These are phyloP conservation scores for Cyprinodon tularosa DNA, from an alignment of 2,113 vertebrate species.

Conservation along the genomic window DNA sequence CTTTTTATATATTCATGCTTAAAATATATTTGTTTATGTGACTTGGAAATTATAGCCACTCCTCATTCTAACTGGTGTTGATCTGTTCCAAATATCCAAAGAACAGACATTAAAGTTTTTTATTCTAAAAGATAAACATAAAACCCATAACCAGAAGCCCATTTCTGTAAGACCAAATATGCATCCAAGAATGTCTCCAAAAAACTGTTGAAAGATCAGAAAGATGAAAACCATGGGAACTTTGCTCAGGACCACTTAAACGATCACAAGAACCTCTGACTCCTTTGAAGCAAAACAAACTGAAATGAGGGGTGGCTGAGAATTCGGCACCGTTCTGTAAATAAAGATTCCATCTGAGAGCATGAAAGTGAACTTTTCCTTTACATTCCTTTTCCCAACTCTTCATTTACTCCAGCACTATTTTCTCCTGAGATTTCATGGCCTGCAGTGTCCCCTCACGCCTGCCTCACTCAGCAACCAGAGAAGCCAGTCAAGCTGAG, in stretches of 20 bases:
- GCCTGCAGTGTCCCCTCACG: constrained; percentile 7
- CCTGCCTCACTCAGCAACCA: constrained; percentile 19
- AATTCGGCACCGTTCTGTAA: neutral
- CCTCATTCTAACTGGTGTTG: too few species aligned
- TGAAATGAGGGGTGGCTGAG: neutral
- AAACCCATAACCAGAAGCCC: neutral
- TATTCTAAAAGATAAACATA: neutral
- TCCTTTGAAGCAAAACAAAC: constrained; percentile 4
- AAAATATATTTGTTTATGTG: too few species aligned
- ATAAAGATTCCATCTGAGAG: constrained; percentile 9
- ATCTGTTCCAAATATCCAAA: too few species aligned
- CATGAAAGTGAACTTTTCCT: neutral
- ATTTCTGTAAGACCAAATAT: neutral
- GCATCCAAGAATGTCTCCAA: neutral
- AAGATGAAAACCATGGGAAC: neutral
- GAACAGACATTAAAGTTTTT: neutral
- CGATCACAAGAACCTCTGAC: neutral
- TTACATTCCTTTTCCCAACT: neutral
- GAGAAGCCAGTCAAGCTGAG: constrained; percentile 26
- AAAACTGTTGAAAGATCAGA: constrained; percentile 2
- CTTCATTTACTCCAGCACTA: constrained; percentile 1
- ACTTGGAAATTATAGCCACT: too few species aligned
- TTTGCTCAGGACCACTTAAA: constrained; percentile 12
- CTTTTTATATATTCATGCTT: too few species aligned
- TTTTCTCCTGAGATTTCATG: neutral